Conservation (phyloP, 2,113 vertebrate species). For the Misgurnus anguillicaudatus region DNA sequence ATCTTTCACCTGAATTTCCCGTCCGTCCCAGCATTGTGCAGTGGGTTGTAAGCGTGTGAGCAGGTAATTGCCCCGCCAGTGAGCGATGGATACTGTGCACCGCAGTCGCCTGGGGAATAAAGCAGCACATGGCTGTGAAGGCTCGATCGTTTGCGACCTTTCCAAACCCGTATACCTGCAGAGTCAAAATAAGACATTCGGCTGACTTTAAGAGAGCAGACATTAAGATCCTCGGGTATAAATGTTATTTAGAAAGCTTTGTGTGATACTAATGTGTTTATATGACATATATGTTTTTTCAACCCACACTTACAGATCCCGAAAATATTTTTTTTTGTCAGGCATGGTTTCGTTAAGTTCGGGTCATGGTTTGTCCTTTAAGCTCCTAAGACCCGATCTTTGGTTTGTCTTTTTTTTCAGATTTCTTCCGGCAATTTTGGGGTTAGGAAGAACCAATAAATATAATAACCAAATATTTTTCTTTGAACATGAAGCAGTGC, state of each 20-base stretch:
- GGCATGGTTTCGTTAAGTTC: too few species aligned
- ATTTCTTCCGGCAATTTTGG: too few species aligned
- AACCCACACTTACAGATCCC: too few species aligned
- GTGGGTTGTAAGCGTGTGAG: constrained; percentile 80
- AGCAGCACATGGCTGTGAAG: constrained; percentile 6
- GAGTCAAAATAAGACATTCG: neutral
- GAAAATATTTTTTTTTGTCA: too few species aligned
- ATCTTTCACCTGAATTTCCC: constrained; percentile 81
- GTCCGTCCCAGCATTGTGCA: constrained; percentile 78
- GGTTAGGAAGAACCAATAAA: too few species aligned
- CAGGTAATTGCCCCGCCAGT: constrained; percentile 78
- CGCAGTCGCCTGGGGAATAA: constrained; percentile 41
- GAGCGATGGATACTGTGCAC: constrained; percentile 74
- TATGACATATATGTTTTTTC: too few species aligned
- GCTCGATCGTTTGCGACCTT: constrained; percentile 2
- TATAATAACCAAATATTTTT: too few species aligned
- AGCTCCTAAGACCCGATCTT: too few species aligned
- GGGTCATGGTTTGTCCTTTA: too few species aligned
- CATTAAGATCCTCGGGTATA: neutral
- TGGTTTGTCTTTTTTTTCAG: too few species aligned
- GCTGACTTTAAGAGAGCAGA: neutral
- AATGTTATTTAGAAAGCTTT: neutral
- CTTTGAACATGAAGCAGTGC: too few species aligned
- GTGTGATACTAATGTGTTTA: neutral
- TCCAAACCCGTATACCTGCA: neutral